Evolutionary conservation across 2,113 vertebrate genomes (phyloP).

Genomic region (Corvus moneduloides): DNA sequence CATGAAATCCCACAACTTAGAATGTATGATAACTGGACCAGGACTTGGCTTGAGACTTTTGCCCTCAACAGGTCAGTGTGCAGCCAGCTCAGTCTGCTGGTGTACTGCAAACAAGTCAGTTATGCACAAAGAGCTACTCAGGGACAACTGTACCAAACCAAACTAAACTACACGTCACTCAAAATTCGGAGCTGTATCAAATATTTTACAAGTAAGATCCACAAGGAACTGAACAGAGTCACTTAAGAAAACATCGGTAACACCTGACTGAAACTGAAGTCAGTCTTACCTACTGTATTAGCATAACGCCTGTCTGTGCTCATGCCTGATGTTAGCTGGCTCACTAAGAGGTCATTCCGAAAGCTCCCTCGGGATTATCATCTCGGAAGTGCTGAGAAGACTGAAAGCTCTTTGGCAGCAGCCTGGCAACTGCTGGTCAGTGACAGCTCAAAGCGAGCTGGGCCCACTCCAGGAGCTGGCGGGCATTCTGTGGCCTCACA

Average conservation of each 20-base stretch:
- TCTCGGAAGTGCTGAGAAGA: neutral
- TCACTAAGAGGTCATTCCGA: neutral
- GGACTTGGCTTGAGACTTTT: neutral
- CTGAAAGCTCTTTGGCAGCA: neutral
- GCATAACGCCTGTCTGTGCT: neutral
- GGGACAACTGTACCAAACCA: neutral
- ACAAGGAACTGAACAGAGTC: neutral
- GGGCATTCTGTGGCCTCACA: neutral
- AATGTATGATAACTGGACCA: neutral
- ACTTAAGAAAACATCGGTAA: neutral
- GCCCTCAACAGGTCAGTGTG: neutral
- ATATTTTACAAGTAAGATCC: conserved; percentile 6
- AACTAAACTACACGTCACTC: neutral
- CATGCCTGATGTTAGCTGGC: neutral
- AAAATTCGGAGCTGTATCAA: neutral
- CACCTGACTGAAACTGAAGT: neutral
- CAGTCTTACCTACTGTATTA: neutral
- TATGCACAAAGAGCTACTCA: neutral
- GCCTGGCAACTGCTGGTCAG: conserved; percentile 7
- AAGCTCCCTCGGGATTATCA: conserved; percentile 3
- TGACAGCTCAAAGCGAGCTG: neutral
- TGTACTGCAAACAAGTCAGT: neutral
- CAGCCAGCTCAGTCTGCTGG: neutral
- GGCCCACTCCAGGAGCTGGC: neutral
- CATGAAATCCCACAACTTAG: neutral